Conservation (phyloP, 35 echinoderm and acorn worm species). For the Patiria miniata region DNA sequence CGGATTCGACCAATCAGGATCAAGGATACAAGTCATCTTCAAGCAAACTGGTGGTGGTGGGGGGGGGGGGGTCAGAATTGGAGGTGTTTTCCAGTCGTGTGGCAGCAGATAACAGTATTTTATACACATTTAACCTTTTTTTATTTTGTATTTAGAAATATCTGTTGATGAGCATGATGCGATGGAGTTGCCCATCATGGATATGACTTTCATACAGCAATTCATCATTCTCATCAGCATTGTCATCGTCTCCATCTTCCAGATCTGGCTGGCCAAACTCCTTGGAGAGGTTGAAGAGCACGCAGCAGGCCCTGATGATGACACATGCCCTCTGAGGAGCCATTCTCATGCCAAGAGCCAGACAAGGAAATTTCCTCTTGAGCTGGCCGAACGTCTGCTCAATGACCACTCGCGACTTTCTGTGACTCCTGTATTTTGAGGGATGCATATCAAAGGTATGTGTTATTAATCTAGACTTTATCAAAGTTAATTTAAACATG, state of each 20-base stretch:
- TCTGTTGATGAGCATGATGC: neutral
- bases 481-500: too few species aligned
- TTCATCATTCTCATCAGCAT: neutral
- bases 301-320: slow-evolving; percentile 46
- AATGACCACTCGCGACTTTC: slow-evolving; percentile 12
- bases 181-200: neutral
- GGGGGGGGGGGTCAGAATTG: too few species aligned
- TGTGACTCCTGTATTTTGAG: slow-evolving; percentile 18
- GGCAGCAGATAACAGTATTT: too few species aligned
- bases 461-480: too few species aligned
- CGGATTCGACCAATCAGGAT: too few species aligned
- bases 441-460: neutral
- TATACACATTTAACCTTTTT: too few species aligned
- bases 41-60: too few species aligned
- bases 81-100: too few species aligned
- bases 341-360: neutral
- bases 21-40: too few species aligned
- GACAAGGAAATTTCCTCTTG: slow-evolving; percentile 49
- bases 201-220: neutral
- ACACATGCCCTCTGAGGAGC: slow-evolving; percentile 15
- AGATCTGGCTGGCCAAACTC: neutral
- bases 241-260: neutral
- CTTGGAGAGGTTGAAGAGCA: slow-evolving; percentile 35
- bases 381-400: slow-evolving; percentile 41
- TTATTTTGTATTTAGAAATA: too few species aligned